Base-by-base conservation (phyloP, 2,888 invertebrate species). In the Homarus gammarus region DNA sequence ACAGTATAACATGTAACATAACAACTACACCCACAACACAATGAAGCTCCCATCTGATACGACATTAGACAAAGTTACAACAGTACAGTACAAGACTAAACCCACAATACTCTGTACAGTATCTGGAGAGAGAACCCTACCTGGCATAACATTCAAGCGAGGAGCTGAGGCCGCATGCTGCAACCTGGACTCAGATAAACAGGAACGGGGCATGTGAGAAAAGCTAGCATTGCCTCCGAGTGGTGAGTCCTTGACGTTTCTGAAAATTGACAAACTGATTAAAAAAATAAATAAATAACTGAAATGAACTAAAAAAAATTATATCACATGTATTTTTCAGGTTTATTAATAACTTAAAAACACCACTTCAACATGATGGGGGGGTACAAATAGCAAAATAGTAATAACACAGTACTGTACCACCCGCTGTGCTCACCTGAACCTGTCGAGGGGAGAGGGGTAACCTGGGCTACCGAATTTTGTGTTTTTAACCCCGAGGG, bases 141-240 rank as follows among this genome's bases (percentile, higher is more conserved):
- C 88, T 84, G 88, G 83, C 84, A 89, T 89, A 61, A 77, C 88
- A 89, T 77, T 89, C 51, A 89, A 72, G 40, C 84, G 88, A 27
- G 88, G 78, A 0, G 49, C 68, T 31, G 88, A 89, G 78, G 78
- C 31, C 27, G 88, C 51, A 40, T 78, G 88, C 18, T 68, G 68
- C 83, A 70, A 64, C 70, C 56, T 38, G 31, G 40, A 18, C 10
- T 36, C 33, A 5, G 44, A 5, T 38, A 31, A 18, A 49, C 12
- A n/a, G 31, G 10, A 64, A 27, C 84, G 64, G 36, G 88, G 84
- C 18, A 56, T 44, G 78, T 89, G 88, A 36, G 88, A 89, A n/a
- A 89, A 89, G 56, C 84, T 84, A 31, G 88, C 88, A 89, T 89
- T 84, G 40, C 83, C 61, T 8, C 72, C 38, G 31, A 61, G 78